phyloP scores from a whole-genome alignment of 2,797 vertebrate species.

The Podarcis lilfordi region DNA sequence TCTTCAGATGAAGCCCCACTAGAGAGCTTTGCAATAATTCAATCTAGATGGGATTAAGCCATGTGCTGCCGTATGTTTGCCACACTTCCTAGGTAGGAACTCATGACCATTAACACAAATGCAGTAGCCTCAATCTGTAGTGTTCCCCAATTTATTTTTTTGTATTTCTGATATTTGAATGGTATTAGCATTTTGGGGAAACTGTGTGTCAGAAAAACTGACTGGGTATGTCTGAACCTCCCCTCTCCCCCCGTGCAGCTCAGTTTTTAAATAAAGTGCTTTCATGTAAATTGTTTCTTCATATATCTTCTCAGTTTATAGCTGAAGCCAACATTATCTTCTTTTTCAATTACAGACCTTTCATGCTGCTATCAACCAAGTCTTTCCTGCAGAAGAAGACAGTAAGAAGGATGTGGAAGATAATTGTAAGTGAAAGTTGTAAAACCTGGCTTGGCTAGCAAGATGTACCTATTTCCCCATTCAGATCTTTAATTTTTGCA shows the following conservation, averaged over 20 bases:
- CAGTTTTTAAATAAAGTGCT: not conserved
- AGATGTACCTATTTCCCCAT: constrained; percentile 26
- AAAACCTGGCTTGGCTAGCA: constrained; percentile 20
- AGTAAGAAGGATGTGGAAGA: constrained; percentile 95
- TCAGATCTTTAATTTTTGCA: constrained; percentile 23
- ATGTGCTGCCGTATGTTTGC: not conserved
- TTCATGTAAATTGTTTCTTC: not conserved
- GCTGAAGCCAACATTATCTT: constrained; percentile 30
- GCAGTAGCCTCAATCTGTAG: not conserved
- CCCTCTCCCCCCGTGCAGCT: not conserved
- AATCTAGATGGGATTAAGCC: too few species aligned
- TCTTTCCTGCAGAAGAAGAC: constrained; percentile 97
- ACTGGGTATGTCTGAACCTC: not conserved
- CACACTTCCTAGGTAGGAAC: not conserved
- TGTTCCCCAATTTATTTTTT: too few species aligned
- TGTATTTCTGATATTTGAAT: not conserved
- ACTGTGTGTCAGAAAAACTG: not conserved
- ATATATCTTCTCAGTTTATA: not conserved
- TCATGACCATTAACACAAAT: not conserved
- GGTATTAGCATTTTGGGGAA: not conserved
- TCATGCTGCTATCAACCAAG: constrained; percentile 90
- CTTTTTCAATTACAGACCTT: constrained; percentile 82
- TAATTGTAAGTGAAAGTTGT: constrained; percentile 87
- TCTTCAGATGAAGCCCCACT: not conserved
- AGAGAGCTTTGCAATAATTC: too few species aligned